Evolutionary conservation across 2,113 vertebrate species (phyloP).

Genomic region (Seriola quinqueradiata): DNA sequence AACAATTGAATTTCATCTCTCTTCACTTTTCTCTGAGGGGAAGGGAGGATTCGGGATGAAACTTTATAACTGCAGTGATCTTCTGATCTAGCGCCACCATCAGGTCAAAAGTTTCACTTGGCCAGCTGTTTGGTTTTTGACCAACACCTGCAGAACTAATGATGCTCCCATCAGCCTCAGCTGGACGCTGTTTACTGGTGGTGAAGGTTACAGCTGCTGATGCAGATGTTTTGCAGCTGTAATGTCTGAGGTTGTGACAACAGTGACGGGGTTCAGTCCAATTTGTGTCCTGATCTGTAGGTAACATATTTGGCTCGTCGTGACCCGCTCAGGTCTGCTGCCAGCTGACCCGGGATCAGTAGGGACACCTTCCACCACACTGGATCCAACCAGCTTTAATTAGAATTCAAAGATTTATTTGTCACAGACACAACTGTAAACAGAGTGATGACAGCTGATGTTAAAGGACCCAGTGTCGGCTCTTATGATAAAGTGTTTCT

Average conservation of each 20-base stretch:
- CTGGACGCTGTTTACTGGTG: background rate
- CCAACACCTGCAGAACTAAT: too few relatives aligned
- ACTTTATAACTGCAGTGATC: too few relatives aligned
- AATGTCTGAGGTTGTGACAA: background rate
- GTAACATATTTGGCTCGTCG: conserved; percentile 5
- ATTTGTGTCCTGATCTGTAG: background rate
- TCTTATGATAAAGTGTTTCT: too few relatives aligned
- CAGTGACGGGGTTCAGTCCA: too few relatives aligned
- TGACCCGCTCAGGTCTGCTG: background rate
- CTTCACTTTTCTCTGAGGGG: background rate
- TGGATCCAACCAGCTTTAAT: conserved; percentile 15
- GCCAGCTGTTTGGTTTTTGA: too few relatives aligned
- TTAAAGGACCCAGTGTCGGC: too few relatives aligned
- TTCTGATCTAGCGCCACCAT: too few relatives aligned
- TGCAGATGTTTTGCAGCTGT: background rate
- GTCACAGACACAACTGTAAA: background rate
- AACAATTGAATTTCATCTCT: background rate
- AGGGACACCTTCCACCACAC: background rate
- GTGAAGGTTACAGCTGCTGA: background rate
- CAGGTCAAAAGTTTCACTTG: too few relatives aligned
- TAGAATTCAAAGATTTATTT: background rate
- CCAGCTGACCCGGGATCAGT: conserved; percentile 32
- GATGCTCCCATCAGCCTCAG: background rate
- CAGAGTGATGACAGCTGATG: too few relatives aligned
- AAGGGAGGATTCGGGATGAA: too few relatives aligned